Conservation (phyloP, 2,888 invertebrate genomes). For the Caenorhabditis sp. region DNA sequence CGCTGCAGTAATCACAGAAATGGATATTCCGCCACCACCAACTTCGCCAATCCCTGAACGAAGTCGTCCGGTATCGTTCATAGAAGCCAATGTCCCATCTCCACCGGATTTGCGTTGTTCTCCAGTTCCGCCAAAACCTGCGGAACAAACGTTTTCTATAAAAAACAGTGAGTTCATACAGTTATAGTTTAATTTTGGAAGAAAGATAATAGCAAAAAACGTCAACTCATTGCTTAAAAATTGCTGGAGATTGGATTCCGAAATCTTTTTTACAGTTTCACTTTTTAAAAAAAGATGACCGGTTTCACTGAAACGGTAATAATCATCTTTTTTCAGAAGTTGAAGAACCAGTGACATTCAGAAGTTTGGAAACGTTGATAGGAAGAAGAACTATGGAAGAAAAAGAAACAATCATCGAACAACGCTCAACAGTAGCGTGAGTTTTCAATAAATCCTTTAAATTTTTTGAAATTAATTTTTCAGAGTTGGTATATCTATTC, state of each 20-base stretch:
- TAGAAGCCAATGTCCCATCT: conserved; percentile 22
- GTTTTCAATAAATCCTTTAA: not conserved
- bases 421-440: conserved; percentile 32
- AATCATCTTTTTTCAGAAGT: not conserved
- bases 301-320: no score
- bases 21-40: conserved; percentile 58
- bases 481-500: conserved; percentile 24
- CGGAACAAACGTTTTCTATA: conserved; percentile 34
- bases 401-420: conserved; percentile 46
- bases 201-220: not conserved
- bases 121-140: conserved; percentile 34
- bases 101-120: conserved; percentile 36
- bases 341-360: conserved; percentile 17
- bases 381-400: conserved; percentile 45
- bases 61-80: conserved; percentile 31
- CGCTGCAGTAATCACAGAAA: not conserved
- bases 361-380: conserved; percentile 42
- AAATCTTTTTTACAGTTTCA: no score
- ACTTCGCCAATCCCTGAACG: conserved; percentile 63
- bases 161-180: conserved; percentile 20
- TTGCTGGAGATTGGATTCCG: no score
- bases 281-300: no score
- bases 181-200: not conserved
- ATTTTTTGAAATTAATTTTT: no score
- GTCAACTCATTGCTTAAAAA: no score